Percentiles rank a stretch among this genome's conserved stretches.
phyloP scores from a whole-genome alignment of 2,888 invertebrate species.

The Chirona hameri region DNA sequence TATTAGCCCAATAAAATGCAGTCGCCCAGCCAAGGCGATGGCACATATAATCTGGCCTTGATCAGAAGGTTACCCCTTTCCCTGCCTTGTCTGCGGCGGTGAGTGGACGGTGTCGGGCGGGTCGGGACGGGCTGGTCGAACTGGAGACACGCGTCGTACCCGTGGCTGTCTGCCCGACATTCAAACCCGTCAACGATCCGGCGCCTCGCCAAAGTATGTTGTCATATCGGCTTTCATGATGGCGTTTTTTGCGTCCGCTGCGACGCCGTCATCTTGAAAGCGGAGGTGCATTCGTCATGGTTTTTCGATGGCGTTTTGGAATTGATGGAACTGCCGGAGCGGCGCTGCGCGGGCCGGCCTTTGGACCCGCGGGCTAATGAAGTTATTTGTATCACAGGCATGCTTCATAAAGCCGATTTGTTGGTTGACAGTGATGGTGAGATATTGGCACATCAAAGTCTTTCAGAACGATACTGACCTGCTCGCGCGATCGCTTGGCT shows the following conservation, averaged over 20 bases:
- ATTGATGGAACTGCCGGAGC: not conserved
- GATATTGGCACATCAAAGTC: conserved; percentile 26
- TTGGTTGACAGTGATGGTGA: conserved; percentile 28
- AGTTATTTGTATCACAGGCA: conserved; percentile 25
- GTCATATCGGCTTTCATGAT: conserved; percentile 12
- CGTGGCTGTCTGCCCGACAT: not conserved
- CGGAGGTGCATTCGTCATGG: conserved; percentile 2
- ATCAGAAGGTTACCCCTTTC: conserved; percentile 25
- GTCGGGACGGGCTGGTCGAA: not conserved
- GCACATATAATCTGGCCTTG: conserved; percentile 23
- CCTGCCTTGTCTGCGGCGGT: not conserved
- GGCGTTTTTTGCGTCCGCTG: not conserved
- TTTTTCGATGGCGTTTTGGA: not conserved
- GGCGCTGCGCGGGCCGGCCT: not conserved
- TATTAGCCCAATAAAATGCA: conserved; percentile 1
- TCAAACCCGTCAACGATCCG: not conserved
- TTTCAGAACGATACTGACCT: not conserved
- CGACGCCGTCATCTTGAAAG: not conserved
- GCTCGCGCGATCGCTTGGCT: not conserved
- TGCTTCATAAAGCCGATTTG: conserved; percentile 27
- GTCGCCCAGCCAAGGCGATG: not conserved
- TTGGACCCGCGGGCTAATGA: not conserved
- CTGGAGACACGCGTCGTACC: not conserved
- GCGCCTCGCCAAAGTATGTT: not conserved
- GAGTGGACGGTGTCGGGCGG: not conserved